phyloP scores from a whole-genome alignment of 2,113 vertebrate genomes.

The Limanda limanda region DNA sequence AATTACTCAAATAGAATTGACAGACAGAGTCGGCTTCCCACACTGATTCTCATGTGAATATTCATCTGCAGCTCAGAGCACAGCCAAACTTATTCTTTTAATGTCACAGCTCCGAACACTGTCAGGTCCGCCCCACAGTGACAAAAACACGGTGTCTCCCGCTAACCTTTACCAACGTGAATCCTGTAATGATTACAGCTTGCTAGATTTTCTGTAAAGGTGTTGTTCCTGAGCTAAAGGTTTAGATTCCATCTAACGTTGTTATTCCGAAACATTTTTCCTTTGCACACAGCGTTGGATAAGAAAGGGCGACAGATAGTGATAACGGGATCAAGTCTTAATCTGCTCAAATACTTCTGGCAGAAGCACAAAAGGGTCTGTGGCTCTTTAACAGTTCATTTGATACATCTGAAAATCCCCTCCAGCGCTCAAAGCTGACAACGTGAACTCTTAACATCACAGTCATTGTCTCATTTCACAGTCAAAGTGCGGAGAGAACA shows the following conservation, averaged over 20 bases:
- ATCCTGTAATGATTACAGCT: slow-evolving; percentile 11
- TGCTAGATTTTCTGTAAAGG: neutral
- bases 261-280: slow-evolving; percentile 21
- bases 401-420: slow-evolving; percentile 57
- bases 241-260: slow-evolving; percentile 16
- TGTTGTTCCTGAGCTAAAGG: neutral
- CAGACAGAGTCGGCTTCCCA: neutral
- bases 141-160: neutral
- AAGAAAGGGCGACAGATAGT: slow-evolving; percentile 21
- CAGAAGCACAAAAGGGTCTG: slow-evolving; percentile 39
- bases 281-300: slow-evolving; percentile 35
- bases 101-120: neutral
- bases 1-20: slow-evolving; percentile 42
- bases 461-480: slow-evolving; percentile 56
- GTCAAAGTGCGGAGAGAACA: slow-evolving; percentile 40
- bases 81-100: slow-evolving; percentile 7
- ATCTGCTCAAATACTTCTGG: slow-evolving; percentile 36
- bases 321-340: slow-evolving; percentile 42
- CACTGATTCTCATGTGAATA: slow-evolving; percentile 20
- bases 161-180: neutral
- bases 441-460: slow-evolving; percentile 57
- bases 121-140: neutral
- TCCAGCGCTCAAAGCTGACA: slow-evolving; percentile 47
- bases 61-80: slow-evolving; percentile 13
- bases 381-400: slow-evolving; percentile 49